phyloP scores from a whole-genome alignment of 2,888 invertebrate species.

The Entomobrya multifasciata region DNA sequence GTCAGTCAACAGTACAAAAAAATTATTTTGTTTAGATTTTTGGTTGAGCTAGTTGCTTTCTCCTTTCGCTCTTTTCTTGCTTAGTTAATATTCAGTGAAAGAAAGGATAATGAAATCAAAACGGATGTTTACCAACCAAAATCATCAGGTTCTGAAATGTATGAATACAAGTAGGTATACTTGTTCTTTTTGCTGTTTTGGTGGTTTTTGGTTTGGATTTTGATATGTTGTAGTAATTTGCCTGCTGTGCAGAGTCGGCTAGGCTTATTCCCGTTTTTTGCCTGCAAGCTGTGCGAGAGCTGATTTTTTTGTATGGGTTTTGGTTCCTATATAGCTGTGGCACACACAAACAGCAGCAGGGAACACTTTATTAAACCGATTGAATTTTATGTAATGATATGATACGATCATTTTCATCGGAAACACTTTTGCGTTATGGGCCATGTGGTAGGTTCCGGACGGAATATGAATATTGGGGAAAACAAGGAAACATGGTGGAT shows the following conservation, averaged over 20 bases:
- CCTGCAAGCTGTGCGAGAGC: too few relatives aligned
- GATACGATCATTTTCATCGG: conserved; percentile 50
- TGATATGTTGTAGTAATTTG: conserved; percentile 28
- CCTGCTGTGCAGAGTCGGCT: too few relatives aligned
- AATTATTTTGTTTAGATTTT: neutral
- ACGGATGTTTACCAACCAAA: conserved; percentile 44
- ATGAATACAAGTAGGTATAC: neutral
- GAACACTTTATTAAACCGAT: conserved; percentile 42
- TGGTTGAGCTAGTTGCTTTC: neutral
- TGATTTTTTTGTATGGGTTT: too few relatives aligned
- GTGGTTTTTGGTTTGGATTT: conserved; percentile 15
- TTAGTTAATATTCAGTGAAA: conserved; percentile 30
- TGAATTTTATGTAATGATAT: conserved; percentile 52
- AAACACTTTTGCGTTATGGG: conserved; percentile 39
- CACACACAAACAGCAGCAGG: neutral
- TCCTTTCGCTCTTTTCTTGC: neutral
- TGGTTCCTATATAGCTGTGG: too few relatives aligned
- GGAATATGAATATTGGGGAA: neutral
- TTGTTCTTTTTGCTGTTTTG: neutral
- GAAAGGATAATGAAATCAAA: conserved; percentile 42
- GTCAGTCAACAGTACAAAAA: neutral
- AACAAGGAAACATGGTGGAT: neutral
- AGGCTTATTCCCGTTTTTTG: too few relatives aligned
- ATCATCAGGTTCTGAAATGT: conserved; percentile 15
- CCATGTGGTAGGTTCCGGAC: too few relatives aligned